A percentile compares a stretch with the other conserved stretches of the same genome.
Evolutionary conservation across 2,888 invertebrate species (phyloP).

Genomic region (Cyclophora punctaria): DNA sequence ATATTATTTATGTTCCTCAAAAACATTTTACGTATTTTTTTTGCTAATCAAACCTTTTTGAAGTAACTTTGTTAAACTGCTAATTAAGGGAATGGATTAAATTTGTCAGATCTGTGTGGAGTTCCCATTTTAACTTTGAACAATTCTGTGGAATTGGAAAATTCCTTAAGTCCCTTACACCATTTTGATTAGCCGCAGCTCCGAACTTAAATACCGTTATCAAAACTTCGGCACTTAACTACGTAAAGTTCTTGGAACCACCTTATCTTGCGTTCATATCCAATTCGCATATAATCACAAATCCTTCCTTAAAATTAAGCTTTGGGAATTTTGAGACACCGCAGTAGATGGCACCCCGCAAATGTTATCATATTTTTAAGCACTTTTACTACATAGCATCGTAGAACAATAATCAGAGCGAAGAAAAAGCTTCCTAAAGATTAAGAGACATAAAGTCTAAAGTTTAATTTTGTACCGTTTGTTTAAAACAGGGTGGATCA

Average conservation of each 20-base stretch:
- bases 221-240: slow-evolving; percentile 54
- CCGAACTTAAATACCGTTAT: slow-evolving; percentile 42
- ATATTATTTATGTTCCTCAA: too few species aligned
- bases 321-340: slow-evolving; percentile 36
- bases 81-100: slow-evolving; percentile 4
- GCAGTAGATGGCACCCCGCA: slow-evolving; percentile 42
- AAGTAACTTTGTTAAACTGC: not conserved
- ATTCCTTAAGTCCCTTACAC: slow-evolving; percentile 43
- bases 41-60: too few species aligned
- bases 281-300: slow-evolving; percentile 53
- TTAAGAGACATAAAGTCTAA: slow-evolving; percentile 9
- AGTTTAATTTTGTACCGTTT: slow-evolving; percentile 12
- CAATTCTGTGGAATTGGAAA: slow-evolving; percentile 44
- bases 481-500: slow-evolving; percentile 22
- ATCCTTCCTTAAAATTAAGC: slow-evolving; percentile 47
- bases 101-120: slow-evolving; percentile 4
- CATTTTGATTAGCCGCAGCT: slow-evolving; percentile 39
- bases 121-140: slow-evolving; percentile 12
- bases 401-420: slow-evolving; percentile 10
- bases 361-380: slow-evolving; percentile 46
- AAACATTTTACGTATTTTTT: too few species aligned
- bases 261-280: slow-evolving; percentile 45
- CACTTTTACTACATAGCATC: slow-evolving; percentile 17
- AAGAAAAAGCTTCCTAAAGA: slow-evolving; percentile 20
- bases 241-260: slow-evolving; percentile 30